These are phyloP conservation scores for Orthosia incerta DNA, from an alignment of 2,888 invertebrate species.

Conservation along the genomic window DNA sequence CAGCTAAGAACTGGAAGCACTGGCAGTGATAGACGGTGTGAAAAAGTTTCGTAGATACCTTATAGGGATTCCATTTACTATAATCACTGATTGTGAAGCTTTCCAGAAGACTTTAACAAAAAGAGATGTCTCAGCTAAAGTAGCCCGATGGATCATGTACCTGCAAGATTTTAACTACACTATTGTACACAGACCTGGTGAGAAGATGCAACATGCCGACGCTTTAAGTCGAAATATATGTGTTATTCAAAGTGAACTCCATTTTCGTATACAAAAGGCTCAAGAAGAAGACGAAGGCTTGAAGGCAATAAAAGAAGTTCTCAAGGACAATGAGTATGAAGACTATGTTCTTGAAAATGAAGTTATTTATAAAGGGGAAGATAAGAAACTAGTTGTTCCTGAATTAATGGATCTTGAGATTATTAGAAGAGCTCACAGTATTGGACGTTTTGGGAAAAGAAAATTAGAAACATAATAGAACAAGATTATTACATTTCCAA, in stretches of 20 bases:
- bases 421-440: constrained; percentile 7
- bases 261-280: neutral
- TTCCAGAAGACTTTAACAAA: constrained; percentile 2
- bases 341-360: neutral
- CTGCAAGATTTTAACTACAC: constrained; percentile 11
- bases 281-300: neutral
- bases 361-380: neutral
- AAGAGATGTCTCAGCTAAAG: neutral
- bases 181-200: constrained; percentile 3
- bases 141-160: constrained; percentile 4
- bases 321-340: constrained; percentile 6
- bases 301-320: constrained; percentile 5
- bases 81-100: constrained; percentile 10
- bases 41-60: constrained; percentile 3
- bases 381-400: constrained; percentile 2
- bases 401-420: constrained; percentile 8
- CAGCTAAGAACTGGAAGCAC: too few species aligned
- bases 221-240: constrained; percentile 1
- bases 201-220: constrained; percentile 10
- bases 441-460: constrained; percentile 9
- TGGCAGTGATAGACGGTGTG: neutral
- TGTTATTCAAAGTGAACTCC: neutral
- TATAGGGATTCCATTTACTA: neutral
- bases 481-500: constrained; percentile 8
- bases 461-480: constrained; percentile 2